Base-by-base conservation (phyloP, 2,113 vertebrate genomes). In the Clarias gariepinus region DNA sequence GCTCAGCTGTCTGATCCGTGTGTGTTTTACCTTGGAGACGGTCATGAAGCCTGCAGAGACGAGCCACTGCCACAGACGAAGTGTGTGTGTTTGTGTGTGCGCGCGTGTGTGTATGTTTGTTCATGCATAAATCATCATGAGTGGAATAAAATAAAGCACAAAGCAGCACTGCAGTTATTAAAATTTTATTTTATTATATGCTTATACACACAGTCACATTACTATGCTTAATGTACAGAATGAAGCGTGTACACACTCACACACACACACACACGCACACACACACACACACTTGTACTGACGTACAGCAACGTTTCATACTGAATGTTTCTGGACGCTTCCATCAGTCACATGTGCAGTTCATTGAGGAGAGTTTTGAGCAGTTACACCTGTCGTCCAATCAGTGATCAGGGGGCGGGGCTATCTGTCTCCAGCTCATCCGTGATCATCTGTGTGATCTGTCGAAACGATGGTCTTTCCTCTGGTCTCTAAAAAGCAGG, bases 401-500 rank as follows among this genome's bases (percentile, higher is more conserved):
- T 89, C 80, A 79, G 36, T 25, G 12, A n/a, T 84, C 68, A 87
- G 60, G 58, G 79, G 9, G 64, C 10, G 2, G 28, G 60, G 21
- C 21, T 28, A 10, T 95, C 94, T 0, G 47, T 86, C 71, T 95
- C 95, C 78, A 94, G 87, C 30, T 88, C 64, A 0, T 92, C 88
- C 0, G 88, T 90, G 90, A 95, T 94, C 92, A 89, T 90, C 13
- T 53, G 0, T 41, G 90, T 89, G 33, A 95, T 90, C 78, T 92
- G 71, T 6, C 74, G 77, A 71, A 95, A 95, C 0, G 92, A 76
- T 0, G 92, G 93, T 1, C 94, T 90, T 3, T 93, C 90, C 12
- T 94, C 94, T 0, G 93, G 88, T 84, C 77, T 94, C 95, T 95
- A 55, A 57, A 61, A 25, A 41, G n/a, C 71, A 85, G 6, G 58